Evolutionary conservation across 2,888 invertebrate genomes (phyloP).

Genomic region (Andricus quercusramuli): DNA sequence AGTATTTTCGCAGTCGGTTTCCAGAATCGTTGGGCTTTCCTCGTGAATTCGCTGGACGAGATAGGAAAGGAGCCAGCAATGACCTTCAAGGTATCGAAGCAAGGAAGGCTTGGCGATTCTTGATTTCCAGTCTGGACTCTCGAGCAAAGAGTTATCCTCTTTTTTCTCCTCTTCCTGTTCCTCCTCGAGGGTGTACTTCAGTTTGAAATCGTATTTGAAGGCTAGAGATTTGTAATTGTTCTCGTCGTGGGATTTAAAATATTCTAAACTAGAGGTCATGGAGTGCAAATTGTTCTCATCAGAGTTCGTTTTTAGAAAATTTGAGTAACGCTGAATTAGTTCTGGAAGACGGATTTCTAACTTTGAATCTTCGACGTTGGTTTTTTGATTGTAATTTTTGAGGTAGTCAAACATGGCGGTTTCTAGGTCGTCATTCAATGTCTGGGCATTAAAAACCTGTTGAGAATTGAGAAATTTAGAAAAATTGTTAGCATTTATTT

Average conservation of each 20-base stretch:
- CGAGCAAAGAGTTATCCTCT: conserved; percentile 42
- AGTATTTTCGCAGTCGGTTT: conserved; percentile 80
- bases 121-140: conserved; percentile 65
- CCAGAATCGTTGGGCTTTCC: conserved; percentile 79
- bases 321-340: conserved; percentile 64
- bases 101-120: conserved; percentile 79
- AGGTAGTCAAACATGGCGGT: conserved; percentile 62
- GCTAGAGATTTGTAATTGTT: conserved; percentile 51
- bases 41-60: conserved; percentile 84
- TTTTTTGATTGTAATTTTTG: conserved; percentile 54
- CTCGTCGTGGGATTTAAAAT: conserved; percentile 3
- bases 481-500: background rate
- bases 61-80: conserved; percentile 86
- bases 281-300: conserved; percentile 47
- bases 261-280: background rate
- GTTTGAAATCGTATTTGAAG: conserved; percentile 62
- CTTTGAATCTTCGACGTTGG: conserved; percentile 40
- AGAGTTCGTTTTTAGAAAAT: conserved; percentile 53
- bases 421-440: conserved; percentile 66
- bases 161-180: conserved; percentile 37
- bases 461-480: background rate
- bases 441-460: conserved; percentile 67
- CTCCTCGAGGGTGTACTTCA: conserved; percentile 56
- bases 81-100: conserved; percentile 83
- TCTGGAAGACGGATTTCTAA: conserved; percentile 60